A percentile compares a stretch with the other conserved stretches of the same genome.
phyloP scores from a whole-genome alignment of 2,888 invertebrate genomes.

The Thalpophila matura region DNA sequence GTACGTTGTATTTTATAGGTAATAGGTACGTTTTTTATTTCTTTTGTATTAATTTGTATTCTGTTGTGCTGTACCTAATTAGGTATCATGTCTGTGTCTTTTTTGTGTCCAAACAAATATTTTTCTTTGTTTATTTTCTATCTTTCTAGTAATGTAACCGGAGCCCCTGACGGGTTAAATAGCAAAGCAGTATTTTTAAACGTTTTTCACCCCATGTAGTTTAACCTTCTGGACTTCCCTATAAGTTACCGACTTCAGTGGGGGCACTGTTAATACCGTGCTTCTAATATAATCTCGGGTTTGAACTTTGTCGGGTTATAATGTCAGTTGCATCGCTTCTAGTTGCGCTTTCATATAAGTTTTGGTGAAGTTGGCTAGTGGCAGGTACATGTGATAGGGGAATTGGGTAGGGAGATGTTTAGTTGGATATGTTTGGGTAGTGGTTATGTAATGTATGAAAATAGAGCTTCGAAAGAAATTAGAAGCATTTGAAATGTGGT shows the following conservation, averaged over 20 bases:
- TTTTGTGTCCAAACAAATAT: too few relatives aligned
- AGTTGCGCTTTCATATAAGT: slow-evolving; percentile 46
- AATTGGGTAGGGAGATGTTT: slow-evolving; percentile 10
- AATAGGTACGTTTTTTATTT: too few relatives aligned
- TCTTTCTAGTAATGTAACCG: too few relatives aligned
- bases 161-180: too few relatives aligned
- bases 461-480: not conserved
- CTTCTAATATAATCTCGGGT: slow-evolving; percentile 52
- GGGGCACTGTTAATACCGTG: slow-evolving; percentile 45
- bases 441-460: not conserved
- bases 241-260: slow-evolving; percentile 15
- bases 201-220: not conserved
- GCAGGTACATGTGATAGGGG: slow-evolving; percentile 29
- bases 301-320: slow-evolving; percentile 49
- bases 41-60: too few relatives aligned
- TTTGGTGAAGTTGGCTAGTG: slow-evolving; percentile 42
- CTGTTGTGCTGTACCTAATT: too few relatives aligned
- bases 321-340: slow-evolving; percentile 49
- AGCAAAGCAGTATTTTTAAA: not conserved
- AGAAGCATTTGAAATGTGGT: too few relatives aligned
- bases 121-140: too few relatives aligned
- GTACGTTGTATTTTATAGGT: too few relatives aligned
- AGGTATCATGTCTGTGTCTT: too few relatives aligned
- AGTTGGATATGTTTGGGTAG: not conserved
- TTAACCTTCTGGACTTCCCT: slow-evolving; percentile 7